phyloP scores from a whole-genome alignment of 2,888 invertebrate species.

The Metopia argyrocephala region DNA sequence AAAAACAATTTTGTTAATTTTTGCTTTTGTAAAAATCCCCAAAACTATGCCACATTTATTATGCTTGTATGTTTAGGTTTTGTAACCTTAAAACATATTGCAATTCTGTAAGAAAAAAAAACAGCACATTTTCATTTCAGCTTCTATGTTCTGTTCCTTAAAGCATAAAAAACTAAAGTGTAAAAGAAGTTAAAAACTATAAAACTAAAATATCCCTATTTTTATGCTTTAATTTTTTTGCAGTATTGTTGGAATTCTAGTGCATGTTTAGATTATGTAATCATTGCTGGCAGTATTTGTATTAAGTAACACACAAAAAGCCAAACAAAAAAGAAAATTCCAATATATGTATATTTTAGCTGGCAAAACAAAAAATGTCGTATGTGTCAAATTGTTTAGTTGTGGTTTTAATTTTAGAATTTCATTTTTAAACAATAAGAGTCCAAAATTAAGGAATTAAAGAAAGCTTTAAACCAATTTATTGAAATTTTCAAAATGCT shows the following conservation, averaged over 20 bases:
- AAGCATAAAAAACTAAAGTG: not conserved
- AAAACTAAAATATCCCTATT: not conserved
- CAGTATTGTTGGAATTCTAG: not conserved
- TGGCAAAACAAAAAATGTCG: too few species aligned
- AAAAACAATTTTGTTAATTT: not conserved
- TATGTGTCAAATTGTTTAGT: too few species aligned
- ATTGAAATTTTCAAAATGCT: too few species aligned
- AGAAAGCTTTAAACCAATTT: too few species aligned
- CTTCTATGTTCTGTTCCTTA: not conserved
- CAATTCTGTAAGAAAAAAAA: not conserved
- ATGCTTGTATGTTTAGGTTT: not conserved
- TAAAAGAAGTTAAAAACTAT: too few species aligned
- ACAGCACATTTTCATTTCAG: not conserved
- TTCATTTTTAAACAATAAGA: too few species aligned
- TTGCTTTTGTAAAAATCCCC: not conserved
- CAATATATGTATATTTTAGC: too few species aligned
- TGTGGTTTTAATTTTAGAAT: too few species aligned
- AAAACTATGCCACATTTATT: not conserved
- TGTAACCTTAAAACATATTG: not conserved
- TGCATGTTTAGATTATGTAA: not conserved
- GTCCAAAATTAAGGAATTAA: too few species aligned
- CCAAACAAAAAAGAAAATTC: not conserved
- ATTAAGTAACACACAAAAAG: not conserved
- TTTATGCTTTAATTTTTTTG: not conserved
- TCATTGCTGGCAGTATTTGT: not conserved